Conservation (phyloP, 2,113 vertebrate genomes). For the Proteles cristata region DNA sequence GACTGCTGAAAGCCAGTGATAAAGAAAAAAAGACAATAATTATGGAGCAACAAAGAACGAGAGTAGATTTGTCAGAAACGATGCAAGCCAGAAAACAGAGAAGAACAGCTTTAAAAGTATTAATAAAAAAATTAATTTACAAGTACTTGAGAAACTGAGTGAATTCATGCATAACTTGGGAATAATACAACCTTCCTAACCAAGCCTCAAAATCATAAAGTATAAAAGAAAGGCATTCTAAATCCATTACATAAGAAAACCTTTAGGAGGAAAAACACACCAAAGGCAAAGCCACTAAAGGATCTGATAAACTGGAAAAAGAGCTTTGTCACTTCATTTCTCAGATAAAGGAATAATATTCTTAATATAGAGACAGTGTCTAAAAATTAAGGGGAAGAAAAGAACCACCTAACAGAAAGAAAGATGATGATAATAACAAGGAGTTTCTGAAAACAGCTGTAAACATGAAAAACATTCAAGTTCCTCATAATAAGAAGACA, state of each 20-base stretch:
- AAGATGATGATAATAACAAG: background rate
- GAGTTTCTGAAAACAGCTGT: background rate
- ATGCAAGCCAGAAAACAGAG: background rate
- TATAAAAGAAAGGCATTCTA: background rate
- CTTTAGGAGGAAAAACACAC: background rate
- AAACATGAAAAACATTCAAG: background rate
- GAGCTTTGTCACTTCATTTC: background rate
- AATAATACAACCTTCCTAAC: background rate
- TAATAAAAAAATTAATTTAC: background rate
- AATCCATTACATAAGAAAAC: background rate
- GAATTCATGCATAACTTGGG: background rate
- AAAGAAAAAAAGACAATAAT: background rate
- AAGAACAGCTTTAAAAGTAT: background rate
- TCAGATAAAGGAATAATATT: background rate
- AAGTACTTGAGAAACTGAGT: background rate
- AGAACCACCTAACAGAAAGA: background rate
- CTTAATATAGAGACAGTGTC: background rate
- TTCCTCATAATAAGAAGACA: background rate
- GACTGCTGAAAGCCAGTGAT: background rate
- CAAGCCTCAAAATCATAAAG: slow-evolving; percentile 11
- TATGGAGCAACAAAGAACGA: background rate
- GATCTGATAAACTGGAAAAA: background rate
- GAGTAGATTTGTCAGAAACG: background rate
- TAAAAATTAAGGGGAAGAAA: background rate
- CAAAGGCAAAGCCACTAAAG: background rate